Evolutionary conservation across 2,888 invertebrate genomes (phyloP), one percentile per base, ranked within the genome.

Genomic region (Plebejus argus): DNA sequence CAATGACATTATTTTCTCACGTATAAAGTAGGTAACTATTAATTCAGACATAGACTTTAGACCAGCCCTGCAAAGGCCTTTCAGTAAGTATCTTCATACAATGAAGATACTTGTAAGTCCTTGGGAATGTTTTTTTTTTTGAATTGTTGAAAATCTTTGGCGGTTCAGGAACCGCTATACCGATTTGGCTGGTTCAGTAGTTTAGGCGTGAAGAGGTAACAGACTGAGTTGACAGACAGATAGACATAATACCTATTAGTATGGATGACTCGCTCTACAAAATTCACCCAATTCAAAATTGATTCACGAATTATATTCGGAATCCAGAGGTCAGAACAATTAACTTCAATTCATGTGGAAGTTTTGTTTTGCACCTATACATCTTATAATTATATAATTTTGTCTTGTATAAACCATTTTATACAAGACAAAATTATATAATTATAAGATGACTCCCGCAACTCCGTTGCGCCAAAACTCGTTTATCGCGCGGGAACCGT

Each of bases 291-390:
- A 61, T 61, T 23, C 23, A 61, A 28, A 20, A 15, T 4, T 28
- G 66, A 66, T 66, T 66, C 66, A 66, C 66, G 61, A 66, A 66
- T 66, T 66, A 28, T 0, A 66, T 33, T 66, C 20, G 66, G 28
- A 12, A 33, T 66, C 15, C 6, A 23, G 66, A 66, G 66, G 66
- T 66, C 66, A 18, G 28, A 28, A 66, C 1, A 66, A 28, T 66
- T 66, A 66, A 66, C 66, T 66, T 18, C 28, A 66, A 66, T 66
- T 66, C 28, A 18, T 28, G 23, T 20, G 0, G 12, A 66, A 6
- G 58, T 58, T 66, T 15, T 28, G 66, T 66, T 66, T 66, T 15
- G 18, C 66, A 66, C 66, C 15, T 66, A 66, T 28, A 66, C 23
- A n/a, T n/a, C n/a, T n/a, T n/a, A n/a, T n/a, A n/a, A n/a, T n/a